Evolutionary conservation across 2,888 invertebrate genomes (phyloP).

Genomic region (Uloborus plumipes): DNA sequence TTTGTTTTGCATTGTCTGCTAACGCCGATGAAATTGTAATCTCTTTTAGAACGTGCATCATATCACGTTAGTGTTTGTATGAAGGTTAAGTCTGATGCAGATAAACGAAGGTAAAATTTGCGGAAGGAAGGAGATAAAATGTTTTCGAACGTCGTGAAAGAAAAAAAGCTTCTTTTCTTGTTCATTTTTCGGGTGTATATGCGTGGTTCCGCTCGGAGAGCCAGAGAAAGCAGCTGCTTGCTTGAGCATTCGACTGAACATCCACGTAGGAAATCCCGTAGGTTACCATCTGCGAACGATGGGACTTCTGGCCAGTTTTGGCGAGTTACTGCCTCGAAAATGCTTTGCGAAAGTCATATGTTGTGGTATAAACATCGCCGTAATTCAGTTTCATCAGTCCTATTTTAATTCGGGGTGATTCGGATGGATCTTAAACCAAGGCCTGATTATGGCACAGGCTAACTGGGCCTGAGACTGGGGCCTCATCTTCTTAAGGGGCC

Average conservation of each 20-base stretch:
- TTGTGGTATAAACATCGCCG: too few species aligned
- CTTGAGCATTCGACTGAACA: constrained; percentile 21
- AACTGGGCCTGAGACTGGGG: too few species aligned
- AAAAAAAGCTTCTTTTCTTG: not conserved
- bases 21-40: too few species aligned
- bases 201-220: constrained; percentile 18
- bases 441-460: too few species aligned
- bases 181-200: constrained; percentile 8
- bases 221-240: constrained; percentile 20
- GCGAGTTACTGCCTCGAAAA: not conserved
- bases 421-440: too few species aligned
- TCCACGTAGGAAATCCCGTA: constrained; percentile 23
- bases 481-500: too few species aligned
- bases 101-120: not conserved
- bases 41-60: too few species aligned
- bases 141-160: not conserved
- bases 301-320: not conserved
- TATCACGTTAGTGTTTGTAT: too few species aligned
- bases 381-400: not conserved
- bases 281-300: constrained; percentile 1
- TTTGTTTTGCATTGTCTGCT: too few species aligned
- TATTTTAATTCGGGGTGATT: not conserved
- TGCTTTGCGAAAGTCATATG: too few species aligned
- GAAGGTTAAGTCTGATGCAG: too few species aligned
- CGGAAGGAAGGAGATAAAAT: constrained; percentile 9